Base-by-base conservation (phyloP, 2,888 invertebrate species). In the Protonemura montana region DNA sequence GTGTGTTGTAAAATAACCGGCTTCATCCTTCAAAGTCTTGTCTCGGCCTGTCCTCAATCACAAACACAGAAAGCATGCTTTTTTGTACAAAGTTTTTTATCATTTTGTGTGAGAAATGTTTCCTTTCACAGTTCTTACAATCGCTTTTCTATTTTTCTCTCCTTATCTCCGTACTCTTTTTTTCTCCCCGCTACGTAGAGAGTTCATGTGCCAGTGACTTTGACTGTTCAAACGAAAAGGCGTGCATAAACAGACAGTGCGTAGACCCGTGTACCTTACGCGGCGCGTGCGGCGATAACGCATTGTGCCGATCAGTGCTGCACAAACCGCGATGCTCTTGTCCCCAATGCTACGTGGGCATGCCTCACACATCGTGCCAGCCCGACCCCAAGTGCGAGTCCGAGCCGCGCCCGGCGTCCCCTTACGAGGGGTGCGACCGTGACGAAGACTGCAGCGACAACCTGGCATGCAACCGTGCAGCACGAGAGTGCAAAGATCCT, bases 211-310 rank as follows among this genome's bases (percentile, higher is more conserved):
- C 95, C 93, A 95, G 95, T 92, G 97, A 98, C 94, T 94, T 95
- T 93, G 97, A 97, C 93, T 98, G 98, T 93, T 95, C 97, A 89
- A 95, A 95, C 93, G 97, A 97, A 93, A 96, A 97, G 93, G 96
- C 97, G 91, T 98, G 98, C 93, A 94, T 97, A 92, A 96, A 96
- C 93, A 95, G 95, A 92, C 96, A 96, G 93, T 98, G 98, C 92
- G 94, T 96, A 92, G 97, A 98, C 92, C 98, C 97, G 89, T 98
- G 98, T 93, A 95, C 95, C 90, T 94, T 97, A 90, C 95, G 97
- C 90, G 97, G 96, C 90, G 96, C 95, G 89, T 98, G 98, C 91
- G 98, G 98, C 89, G 94, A 95, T 90, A 97, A 97, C 92, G 97
- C 98, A 88, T 93, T 97, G 88, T 98, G 98, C 92, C 95, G 95